Base-by-base conservation (phyloP, 2,797 vertebrate genomes). In the Halcyon chelicuti region DNA sequence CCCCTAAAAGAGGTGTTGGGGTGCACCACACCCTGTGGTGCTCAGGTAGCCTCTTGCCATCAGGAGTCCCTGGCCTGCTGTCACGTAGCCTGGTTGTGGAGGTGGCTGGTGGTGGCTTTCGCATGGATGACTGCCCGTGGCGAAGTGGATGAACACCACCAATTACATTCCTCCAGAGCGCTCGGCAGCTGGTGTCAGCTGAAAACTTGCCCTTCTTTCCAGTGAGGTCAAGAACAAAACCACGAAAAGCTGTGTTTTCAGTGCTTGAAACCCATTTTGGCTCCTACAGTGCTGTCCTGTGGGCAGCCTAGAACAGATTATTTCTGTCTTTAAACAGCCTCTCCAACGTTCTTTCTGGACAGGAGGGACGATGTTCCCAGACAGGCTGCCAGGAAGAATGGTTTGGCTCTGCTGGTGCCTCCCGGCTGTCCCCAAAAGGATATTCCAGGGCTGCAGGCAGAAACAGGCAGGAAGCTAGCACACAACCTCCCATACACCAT, bases 361-460 rank as follows among this genome's bases (percentile, higher is more conserved):
- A 66, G 58, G n/a, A 73, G 37, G 49, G 44, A 84, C 51, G 75
- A 19, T 39, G 60, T 84, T 74, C 46, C 33, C 40, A 86, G 62
- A 25, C 9, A 65, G 44, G 20, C 51, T 79, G 67, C 78, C 85
- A 73, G 52, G 57, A 60, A 90, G 44, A 71, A 60, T 6, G 39
- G 65, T 66, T 77, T 88, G 73, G 68, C 49, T 86, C 31, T 67
- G 20, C 28, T 79, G 40, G 23, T 70, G 42, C n/a, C 84, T 80
- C 35, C 28, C 5, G 40, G n/a, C 67, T 76, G 35, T 70, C 51
- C 29, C 19, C 66, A 75, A 51, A 80, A 72, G 25, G 42, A 5
- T 91, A 31, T 75, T 78, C 25, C 76, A 90, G 94, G 94, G 79
- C 55, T 83, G 65, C 79, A 80, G 61, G 33, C 77, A 84, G 80